A percentile compares a stretch with the other conserved stretches of the same genome.
Evolutionary conservation across 2,113 vertebrate species (phyloP).

Genomic region (Neopipo cinnamomea): DNA sequence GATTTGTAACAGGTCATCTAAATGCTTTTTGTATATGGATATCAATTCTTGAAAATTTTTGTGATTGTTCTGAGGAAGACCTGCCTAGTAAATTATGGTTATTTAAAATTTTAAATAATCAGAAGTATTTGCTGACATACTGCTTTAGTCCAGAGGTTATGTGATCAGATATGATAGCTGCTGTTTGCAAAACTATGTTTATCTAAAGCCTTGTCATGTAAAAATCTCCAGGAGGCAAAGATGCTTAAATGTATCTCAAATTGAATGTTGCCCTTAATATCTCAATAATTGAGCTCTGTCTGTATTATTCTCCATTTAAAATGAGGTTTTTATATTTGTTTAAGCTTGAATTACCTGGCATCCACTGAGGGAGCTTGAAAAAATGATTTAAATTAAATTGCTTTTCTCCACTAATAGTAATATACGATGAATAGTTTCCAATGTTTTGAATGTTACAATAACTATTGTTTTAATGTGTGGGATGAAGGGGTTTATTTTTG

Average conservation of each 20-base stretch:
- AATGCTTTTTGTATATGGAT: conserved; percentile 28
- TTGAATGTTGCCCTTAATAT: conserved; percentile 64
- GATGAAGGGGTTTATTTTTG: conserved; percentile 50
- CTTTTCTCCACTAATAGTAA: conserved; percentile 44
- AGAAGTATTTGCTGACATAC: conserved; percentile 43
- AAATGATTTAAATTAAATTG: conserved; percentile 51
- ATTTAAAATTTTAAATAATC: conserved; percentile 39
- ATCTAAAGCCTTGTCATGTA: conserved; percentile 52
- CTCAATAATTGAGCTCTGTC: conserved; percentile 38
- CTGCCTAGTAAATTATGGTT: conserved; percentile 43
- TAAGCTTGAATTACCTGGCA: conserved; percentile 37
- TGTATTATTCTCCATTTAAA: conserved; percentile 50
- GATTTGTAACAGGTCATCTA: conserved; percentile 21
- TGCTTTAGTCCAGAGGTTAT: conserved; percentile 59
- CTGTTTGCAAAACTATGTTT: conserved; percentile 61
- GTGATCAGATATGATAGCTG: conserved; percentile 47
- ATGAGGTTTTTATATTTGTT: conserved; percentile 37
- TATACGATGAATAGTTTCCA: conserved; percentile 45
- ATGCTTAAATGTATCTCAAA: conserved; percentile 56
- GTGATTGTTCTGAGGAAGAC: conserved; percentile 42
- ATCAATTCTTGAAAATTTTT: conserved; percentile 8
- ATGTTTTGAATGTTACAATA: conserved; percentile 57
- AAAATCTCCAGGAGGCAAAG: conserved; percentile 62
- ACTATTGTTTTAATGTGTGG: conserved; percentile 50
- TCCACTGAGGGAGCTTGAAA: conserved; percentile 15